Evolutionary conservation across 30 jellyfish, hydroid and myxozoan species (phyloP).

Genomic region (Aurelia sp.): DNA sequence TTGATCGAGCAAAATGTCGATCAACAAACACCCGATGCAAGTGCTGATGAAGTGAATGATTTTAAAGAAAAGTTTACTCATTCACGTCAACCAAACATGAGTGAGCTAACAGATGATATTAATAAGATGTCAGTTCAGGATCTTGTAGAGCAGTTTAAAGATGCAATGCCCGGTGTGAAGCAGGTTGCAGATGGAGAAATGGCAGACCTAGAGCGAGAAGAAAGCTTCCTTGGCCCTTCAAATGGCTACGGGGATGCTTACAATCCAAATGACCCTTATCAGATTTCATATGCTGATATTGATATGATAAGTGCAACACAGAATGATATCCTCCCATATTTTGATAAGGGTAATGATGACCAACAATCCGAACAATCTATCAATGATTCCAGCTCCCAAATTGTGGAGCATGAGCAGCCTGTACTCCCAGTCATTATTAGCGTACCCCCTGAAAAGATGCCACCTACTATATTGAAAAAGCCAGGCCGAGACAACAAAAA

Average conservation of each 20-base stretch:
- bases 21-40: neutral
- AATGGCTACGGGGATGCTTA: neutral
- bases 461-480: conserved; percentile 91
- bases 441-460: conserved; percentile 94
- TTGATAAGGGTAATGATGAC: conserved; percentile 34
- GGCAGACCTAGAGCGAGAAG: neutral
- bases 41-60: conserved; percentile 11
- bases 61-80: conserved; percentile 30
- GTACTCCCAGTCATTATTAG: conserved; percentile 80
- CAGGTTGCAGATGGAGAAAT: conserved; percentile 19
- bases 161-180: conserved; percentile 23
- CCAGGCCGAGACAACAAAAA: conserved; percentile 92
- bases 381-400: conserved; percentile 67
- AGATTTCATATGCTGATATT: conserved; percentile 88
- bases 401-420: conserved; percentile 60
- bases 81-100: conserved; percentile 57
- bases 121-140: conserved; percentile 38
- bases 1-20: neutral
- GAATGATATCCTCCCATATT: conserved; percentile 73
- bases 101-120: conserved; percentile 39
- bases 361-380: conserved; percentile 55
- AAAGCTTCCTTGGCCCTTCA: neutral
- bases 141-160: conserved; percentile 44
- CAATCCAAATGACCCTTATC: conserved; percentile 40
- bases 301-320: conserved; percentile 91